Evolutionary conservation across 2,888 invertebrate species (phyloP).

Genomic region (Apamea monoglypha): DNA sequence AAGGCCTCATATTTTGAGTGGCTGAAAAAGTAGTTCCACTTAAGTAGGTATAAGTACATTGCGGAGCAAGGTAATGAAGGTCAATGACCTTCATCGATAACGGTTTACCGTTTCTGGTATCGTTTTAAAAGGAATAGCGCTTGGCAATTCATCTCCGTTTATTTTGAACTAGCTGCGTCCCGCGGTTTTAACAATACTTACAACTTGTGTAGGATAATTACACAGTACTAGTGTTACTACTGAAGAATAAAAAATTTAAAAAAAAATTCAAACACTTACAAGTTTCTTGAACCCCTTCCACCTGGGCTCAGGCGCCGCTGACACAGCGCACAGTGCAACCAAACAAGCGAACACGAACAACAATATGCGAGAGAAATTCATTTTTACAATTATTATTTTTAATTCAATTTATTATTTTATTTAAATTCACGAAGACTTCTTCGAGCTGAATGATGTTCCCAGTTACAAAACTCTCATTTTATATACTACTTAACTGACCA

Average conservation of each 20-base stretch:
- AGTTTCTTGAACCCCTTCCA: conserved; percentile 81
- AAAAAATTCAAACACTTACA: conserved; percentile 69
- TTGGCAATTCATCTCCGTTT: too few relatives aligned
- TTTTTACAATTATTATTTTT: conserved; percentile 60
- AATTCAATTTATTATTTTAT: conserved; percentile 27
- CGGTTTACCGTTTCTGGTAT: not conserved
- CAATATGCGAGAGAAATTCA: conserved; percentile 76
- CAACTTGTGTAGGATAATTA: not conserved
- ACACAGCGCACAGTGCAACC: conserved; percentile 71
- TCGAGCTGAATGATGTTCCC: conserved; percentile 50
- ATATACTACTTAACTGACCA: conserved; percentile 30
- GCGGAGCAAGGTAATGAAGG: too few relatives aligned
- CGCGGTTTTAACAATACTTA: too few relatives aligned
- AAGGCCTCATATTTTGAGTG: not conserved
- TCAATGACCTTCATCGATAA: not conserved
- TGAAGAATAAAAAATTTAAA: not conserved
- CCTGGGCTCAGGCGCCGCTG: conserved; percentile 75
- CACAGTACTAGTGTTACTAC: too few relatives aligned
- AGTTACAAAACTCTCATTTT: conserved; percentile 26
- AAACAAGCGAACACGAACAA: conserved; percentile 76
- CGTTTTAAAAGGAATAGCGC: not conserved
- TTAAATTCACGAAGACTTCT: conserved; percentile 24
- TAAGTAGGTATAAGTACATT: too few relatives aligned
- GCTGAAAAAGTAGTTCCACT: not conserved
- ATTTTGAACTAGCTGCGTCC: too few relatives aligned